Percentiles rank a stretch among this genome's conserved stretches.
phyloP scores from a whole-genome alignment of 1,140 invertebrate genomes.

The Camponotus floridanus region DNA sequence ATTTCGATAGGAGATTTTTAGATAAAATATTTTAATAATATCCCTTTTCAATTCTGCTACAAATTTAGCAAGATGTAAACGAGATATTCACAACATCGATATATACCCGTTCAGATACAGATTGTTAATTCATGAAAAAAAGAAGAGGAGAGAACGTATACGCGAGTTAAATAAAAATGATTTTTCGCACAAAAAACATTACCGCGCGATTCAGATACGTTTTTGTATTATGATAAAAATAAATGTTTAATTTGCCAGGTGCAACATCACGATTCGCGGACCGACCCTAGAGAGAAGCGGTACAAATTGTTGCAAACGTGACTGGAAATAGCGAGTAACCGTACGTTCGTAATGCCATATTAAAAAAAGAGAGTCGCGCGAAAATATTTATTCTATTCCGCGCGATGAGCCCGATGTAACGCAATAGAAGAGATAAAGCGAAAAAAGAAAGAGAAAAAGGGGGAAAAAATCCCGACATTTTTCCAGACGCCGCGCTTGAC shows the following conservation, averaged over 20 bases:
- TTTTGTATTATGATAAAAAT: slow-evolving; percentile 51
- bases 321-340: slow-evolving; percentile 47
- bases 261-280: slow-evolving; percentile 33
- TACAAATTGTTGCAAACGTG: slow-evolving; percentile 56
- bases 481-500: background rate
- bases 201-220: background rate
- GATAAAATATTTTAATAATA: background rate
- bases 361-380: slow-evolving; percentile 38
- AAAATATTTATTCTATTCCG: slow-evolving; percentile 31
- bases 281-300: slow-evolving; percentile 15
- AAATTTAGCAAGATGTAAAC: background rate
- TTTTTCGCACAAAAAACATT: background rate
- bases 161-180: background rate
- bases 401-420: background rate
- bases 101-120: background rate
- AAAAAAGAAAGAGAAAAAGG: background rate
- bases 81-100: background rate
- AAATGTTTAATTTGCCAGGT: slow-evolving; percentile 50
- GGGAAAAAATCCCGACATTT: slow-evolving; percentile 17
- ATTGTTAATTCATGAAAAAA: background rate
- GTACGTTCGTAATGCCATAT: slow-evolving; percentile 30
- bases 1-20: background rate
- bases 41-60: too few species aligned
- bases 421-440: slow-evolving; percentile 10
- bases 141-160: background rate